These are phyloP conservation scores for Cichladusa arquata DNA, from an alignment of 2,113 vertebrate species.

Conservation along the genomic window DNA sequence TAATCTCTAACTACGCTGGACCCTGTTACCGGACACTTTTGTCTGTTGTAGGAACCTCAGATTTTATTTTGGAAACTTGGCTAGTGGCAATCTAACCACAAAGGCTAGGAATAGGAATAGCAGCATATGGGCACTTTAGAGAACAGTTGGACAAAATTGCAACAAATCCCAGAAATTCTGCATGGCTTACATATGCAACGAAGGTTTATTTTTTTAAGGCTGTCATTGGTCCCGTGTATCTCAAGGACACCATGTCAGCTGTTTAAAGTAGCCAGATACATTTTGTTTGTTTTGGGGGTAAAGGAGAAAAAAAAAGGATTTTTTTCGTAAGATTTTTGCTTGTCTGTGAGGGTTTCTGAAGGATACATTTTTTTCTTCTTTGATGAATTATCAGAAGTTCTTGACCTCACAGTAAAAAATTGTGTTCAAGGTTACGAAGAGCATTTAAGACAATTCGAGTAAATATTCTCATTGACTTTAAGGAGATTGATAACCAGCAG, in stretches of 20 bases:
- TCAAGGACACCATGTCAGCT: not conserved
- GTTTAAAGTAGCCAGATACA: not conserved
- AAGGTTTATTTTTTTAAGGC: not conserved
- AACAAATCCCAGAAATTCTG: not conserved
- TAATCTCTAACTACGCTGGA: not conserved
- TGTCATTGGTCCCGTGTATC: not conserved
- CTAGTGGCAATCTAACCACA: conserved; percentile 4
- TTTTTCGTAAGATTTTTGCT: not conserved
- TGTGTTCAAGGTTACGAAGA: not conserved
- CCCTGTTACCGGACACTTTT: not conserved
- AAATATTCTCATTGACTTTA: not conserved
- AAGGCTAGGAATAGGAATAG: conserved; percentile 2
- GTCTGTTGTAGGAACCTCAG: conserved; percentile 12
- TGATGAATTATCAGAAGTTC: not conserved
- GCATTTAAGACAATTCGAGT: not conserved
- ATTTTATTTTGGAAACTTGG: conserved; percentile 61
- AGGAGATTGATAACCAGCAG: not conserved
- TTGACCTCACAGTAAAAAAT: not conserved
- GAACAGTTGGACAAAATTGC: not conserved
- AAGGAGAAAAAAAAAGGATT: not conserved
- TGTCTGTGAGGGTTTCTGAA: not conserved
- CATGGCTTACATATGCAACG: not conserved
- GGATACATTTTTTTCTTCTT: not conserved
- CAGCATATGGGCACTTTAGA: not conserved
- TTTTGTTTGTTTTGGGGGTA: not conserved